Evolutionary conservation across 2,888 invertebrate genomes (phyloP), one percentile per base, ranked within the genome.

Genomic region (Callosobruchus maculatus): DNA sequence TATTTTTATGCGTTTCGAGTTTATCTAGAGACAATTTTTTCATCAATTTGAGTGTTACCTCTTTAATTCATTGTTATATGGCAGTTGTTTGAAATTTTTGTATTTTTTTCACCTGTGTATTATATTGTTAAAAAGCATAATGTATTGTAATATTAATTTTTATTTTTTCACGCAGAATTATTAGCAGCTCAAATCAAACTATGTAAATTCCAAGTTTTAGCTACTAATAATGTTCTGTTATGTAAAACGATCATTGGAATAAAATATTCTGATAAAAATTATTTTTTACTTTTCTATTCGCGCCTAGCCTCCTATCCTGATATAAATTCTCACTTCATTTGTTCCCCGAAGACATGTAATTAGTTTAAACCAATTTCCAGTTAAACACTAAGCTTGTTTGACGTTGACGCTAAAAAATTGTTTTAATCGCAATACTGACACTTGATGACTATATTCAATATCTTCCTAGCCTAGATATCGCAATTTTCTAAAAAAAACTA

Each of bases 181-280:
- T 77, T 78, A 75, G 74, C 72, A 71, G 76, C 76, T 76, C 74
- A 71, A 76, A 76, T 77, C 72, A 67, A 72, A 75, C 31, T 75
- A 31, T 75, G 73, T 76, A 76, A 74, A 77, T 78, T 78, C 73
- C 76, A 76, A 21, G 69, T 77, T 78, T 75, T 67, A 76, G 77
- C 78, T 76, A 78, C 79, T 81, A 80, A 79, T 79, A 78, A 79
- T 80, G 78, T 77, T 80, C 74, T 78, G 78, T 80, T 73, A 71
- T 75, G 31, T 75, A 75, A 73, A 77, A 74, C 73, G 76, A 74
- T 75, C 77, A 76, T 74, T 77, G 78, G 75, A 80, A 79, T 78
- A 79, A 79, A 74, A 76, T 79, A 74, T 80, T 68, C 68, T 68
- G 68, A 21, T 21, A 68, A 68, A 68, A 21, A 9, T 5, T 9